Conservation (phyloP, 2,888 invertebrate genomes). For the Drosophila dives region DNA sequence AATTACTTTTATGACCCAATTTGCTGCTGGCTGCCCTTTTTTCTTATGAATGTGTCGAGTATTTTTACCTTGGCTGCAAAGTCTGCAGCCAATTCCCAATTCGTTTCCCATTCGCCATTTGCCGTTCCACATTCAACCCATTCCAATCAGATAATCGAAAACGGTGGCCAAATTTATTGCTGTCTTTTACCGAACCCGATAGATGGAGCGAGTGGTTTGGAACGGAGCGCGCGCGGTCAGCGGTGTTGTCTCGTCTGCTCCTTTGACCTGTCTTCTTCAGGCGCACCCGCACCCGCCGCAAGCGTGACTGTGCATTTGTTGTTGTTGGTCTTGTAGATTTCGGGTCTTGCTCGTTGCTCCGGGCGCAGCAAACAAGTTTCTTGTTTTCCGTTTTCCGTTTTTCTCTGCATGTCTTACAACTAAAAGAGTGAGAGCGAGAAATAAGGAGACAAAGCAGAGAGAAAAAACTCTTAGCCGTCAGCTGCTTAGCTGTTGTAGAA, state of each 20-base stretch:
- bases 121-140: constrained; percentile 42
- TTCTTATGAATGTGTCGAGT: constrained; percentile 56
- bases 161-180: constrained; percentile 70
- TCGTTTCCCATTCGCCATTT: constrained; percentile 22
- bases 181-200: constrained; percentile 15
- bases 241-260: constrained; percentile 52
- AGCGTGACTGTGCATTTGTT: constrained; percentile 10
- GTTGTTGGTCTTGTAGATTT: constrained; percentile 46
- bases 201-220: background rate
- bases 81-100: constrained; percentile 27
- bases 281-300: constrained; percentile 5
- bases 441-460: constrained; percentile 22
- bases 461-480: constrained; percentile 53
- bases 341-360: constrained; percentile 53
- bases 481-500: constrained; percentile 70
- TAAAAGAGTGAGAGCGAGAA: constrained; percentile 18
- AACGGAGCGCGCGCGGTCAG: background rate
- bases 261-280: constrained; percentile 74
- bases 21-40: constrained; percentile 57
- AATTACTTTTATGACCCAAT: constrained; percentile 82
- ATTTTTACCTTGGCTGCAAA: constrained; percentile 49
- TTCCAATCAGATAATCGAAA: constrained; percentile 51
- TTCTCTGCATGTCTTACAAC: constrained; percentile 22
- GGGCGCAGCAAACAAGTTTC: constrained; percentile 74
- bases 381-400: constrained; percentile 63